These are phyloP conservation scores for Suricata suricatta DNA, from an alignment of 2,113 vertebrate genomes.

Conservation along the genomic window DNA sequence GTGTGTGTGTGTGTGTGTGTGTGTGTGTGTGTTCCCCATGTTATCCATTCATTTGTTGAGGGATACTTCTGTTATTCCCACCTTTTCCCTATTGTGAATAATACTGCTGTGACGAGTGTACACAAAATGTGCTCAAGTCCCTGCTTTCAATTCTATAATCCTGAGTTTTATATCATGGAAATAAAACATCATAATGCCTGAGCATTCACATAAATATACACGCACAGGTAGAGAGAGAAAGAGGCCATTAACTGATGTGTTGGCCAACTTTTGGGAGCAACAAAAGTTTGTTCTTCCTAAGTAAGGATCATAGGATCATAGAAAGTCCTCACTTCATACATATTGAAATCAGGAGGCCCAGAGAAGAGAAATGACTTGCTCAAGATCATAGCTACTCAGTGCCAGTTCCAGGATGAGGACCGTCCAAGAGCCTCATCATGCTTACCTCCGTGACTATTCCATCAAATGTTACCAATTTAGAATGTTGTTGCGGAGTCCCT, in stretches of 20 bases:
- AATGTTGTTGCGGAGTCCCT: not conserved
- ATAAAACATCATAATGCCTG: not conserved
- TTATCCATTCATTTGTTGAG: not conserved
- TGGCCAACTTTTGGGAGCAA: not conserved
- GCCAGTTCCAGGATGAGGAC: not conserved
- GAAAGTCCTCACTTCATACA: not conserved
- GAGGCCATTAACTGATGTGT: not conserved
- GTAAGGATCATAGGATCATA: not conserved
- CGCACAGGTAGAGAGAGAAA: not conserved
- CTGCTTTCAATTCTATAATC: not conserved
- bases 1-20: not conserved
- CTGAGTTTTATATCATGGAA: not conserved
- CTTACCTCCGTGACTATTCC: not conserved
- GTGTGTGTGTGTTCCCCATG: not conserved
- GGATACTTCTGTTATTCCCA: not conserved
- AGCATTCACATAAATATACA: not conserved
- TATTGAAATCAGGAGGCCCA: not conserved
- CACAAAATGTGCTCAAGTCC: not conserved
- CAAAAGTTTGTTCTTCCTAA: not conserved
- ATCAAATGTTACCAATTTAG: not conserved
- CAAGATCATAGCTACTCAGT: not conserved
- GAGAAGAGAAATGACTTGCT: not conserved
- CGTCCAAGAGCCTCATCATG: not conserved
- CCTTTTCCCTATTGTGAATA: not conserved
- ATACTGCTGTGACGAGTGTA: not conserved